These are phyloP conservation scores for Cheilosia vernalis DNA, from an alignment of 2,888 invertebrate genomes.

Conservation along the genomic window DNA sequence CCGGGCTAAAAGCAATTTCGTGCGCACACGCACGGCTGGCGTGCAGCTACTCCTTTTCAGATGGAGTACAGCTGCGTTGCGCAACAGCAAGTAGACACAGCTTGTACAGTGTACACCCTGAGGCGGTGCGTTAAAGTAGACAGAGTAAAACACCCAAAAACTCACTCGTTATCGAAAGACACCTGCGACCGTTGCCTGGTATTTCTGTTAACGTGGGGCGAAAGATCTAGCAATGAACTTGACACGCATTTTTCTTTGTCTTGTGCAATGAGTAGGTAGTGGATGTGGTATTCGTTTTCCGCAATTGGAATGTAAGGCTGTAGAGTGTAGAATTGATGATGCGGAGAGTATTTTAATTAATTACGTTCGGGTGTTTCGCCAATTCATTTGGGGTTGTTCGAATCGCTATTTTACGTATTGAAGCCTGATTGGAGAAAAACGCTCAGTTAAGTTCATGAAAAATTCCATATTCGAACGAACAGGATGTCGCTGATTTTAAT, in stretches of 20 bases:
- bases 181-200: slow-evolving; percentile 23
- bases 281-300: neutral
- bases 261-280: slow-evolving; percentile 30
- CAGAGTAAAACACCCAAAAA: slow-evolving; percentile 18
- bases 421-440: no score
- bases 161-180: slow-evolving; percentile 24
- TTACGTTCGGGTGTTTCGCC: slow-evolving; percentile 2
- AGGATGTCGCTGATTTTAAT: no score
- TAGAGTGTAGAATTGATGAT: slow-evolving; percentile 7
- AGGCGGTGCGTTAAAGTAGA: slow-evolving; percentile 43
- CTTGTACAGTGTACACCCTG: slow-evolving; percentile 22
- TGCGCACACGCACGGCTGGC: slow-evolving; percentile 51
- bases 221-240: slow-evolving; percentile 66
- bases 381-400: neutral
- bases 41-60: slow-evolving; percentile 39
- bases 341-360: slow-evolving; percentile 26
- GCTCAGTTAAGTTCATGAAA: no score
- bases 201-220: slow-evolving; percentile 23
- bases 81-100: slow-evolving; percentile 22
- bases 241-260: slow-evolving; percentile 59
- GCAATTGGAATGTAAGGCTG: slow-evolving; percentile 22
- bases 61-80: slow-evolving; percentile 11
- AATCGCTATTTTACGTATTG: no score
- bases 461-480: no score
- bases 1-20: slow-evolving; percentile 33